These are phyloP conservation scores for Sceloporus undulatus DNA, from an alignment of 2,113 vertebrate genomes.

Conservation along the genomic window DNA sequence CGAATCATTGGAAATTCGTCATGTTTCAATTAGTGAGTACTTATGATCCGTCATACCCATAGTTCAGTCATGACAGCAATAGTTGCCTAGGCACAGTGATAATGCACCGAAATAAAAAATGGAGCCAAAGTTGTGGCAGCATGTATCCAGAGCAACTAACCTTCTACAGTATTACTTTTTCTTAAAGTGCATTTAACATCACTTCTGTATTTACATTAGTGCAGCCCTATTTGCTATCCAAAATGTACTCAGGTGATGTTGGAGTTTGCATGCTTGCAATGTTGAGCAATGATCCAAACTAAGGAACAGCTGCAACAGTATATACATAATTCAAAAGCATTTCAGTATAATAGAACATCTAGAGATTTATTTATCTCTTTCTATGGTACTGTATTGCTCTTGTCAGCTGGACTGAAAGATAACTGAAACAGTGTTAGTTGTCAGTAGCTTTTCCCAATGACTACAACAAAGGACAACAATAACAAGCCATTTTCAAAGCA, in stretches of 20 bases:
- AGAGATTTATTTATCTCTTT: constrained; percentile 20
- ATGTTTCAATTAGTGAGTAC: background rate
- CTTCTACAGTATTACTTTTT: background rate
- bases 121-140: background rate
- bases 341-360: background rate
- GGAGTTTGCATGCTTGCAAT: background rate
- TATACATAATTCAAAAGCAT: constrained; percentile 25
- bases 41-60: background rate
- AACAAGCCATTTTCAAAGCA: constrained; percentile 8
- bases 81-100: background rate
- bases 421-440: background rate
- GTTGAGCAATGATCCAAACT: constrained; percentile 3
- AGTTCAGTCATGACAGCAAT: background rate
- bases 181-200: background rate
- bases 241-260: background rate
- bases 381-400: background rate
- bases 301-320: background rate
- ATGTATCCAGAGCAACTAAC: background rate
- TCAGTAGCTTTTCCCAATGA: background rate
- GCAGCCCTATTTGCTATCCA: background rate
- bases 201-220: background rate
- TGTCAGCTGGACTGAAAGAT: background rate
- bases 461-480: background rate
- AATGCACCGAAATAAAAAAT: background rate
- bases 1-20: background rate